phyloP scores from a whole-genome alignment of 2,888 invertebrate genomes.

The Atherix ibis region DNA sequence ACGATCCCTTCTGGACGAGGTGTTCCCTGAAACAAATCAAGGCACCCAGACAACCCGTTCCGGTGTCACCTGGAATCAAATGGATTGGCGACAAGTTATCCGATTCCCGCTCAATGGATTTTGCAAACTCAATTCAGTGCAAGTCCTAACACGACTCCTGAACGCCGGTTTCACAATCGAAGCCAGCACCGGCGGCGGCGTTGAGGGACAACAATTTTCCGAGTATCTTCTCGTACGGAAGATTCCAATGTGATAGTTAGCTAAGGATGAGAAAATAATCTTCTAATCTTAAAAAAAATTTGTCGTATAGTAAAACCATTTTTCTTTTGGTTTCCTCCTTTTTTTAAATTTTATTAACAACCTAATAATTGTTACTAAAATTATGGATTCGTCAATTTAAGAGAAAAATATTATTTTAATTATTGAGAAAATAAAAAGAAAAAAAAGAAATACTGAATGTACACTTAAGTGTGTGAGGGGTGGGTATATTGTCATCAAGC shows the following conservation, averaged over 20 bases:
- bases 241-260: slow-evolving; percentile 32
- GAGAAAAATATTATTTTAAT: too few species aligned
- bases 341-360: too few species aligned
- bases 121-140: slow-evolving; percentile 78
- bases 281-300: too few species aligned
- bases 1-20: slow-evolving; percentile 56
- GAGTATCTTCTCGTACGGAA: slow-evolving; percentile 67
- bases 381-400: too few species aligned
- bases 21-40: slow-evolving; percentile 61
- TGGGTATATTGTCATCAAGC: too few species aligned
- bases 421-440: too few species aligned
- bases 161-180: slow-evolving; percentile 64
- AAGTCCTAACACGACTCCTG: slow-evolving; percentile 65
- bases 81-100: slow-evolving; percentile 67
- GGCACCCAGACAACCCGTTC: slow-evolving; percentile 59
- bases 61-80: slow-evolving; percentile 66
- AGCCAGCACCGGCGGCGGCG: slow-evolving; percentile 73
- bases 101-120: slow-evolving; percentile 77
- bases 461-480: too few species aligned
- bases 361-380: too few species aligned
- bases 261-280: too few species aligned
- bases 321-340: too few species aligned
- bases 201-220: slow-evolving; percentile 79
- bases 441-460: too few species aligned
- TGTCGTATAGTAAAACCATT: too few species aligned